Evolutionary conservation across 2,113 vertebrate genomes (phyloP), one percentile per base, ranked within the genome.

Genomic region (Microtus richardsoni): DNA sequence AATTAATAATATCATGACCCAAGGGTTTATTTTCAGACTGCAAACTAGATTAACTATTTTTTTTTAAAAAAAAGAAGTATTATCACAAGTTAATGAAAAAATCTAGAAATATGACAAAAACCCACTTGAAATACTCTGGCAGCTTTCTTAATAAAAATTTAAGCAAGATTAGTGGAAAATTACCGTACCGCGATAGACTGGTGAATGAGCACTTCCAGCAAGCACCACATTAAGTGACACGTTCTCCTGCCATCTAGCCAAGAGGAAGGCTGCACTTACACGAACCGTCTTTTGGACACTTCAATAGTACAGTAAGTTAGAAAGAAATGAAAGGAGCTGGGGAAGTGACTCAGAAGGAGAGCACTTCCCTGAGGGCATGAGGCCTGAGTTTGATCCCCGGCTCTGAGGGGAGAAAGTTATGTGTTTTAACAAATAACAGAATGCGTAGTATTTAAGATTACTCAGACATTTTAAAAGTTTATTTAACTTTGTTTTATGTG

Each of bases 121-220:
- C 0, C 83, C 33, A 60, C 60, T 87, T 87, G 36, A 89, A 91
- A 78, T 52, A 78, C 62, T 62, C 58, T 33, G 41, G 39, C 21
- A 96, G 85, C 58, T 91, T 88, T 77, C 44, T 47, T 64, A 83
- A 96, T 60, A 91, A 92, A 95, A 75, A 49, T 9, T 47, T 89
- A 52, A 91, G 41, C 54, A 19, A 33, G 10, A 71, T 86, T 52
- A 89, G 49, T 58, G 83, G 54, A 0, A 82, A 88, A 73, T 68
- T 30, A 49, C 71, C 30, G 71, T 39, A 70, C 17, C 16, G 6
- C 24, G 16, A 91, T 24, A 93, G 85, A 90, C 28, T 44, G 74
- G 71, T 85, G 91, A 92, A 6, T 36, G 80, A 92, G 80, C 79
- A 54, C 30, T 28, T 62, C 82, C 80, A 77, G 44, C 17, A 87